phyloP scores from a whole-genome alignment of 2,797 vertebrate genomes.

The Phylloscopus collybita region DNA sequence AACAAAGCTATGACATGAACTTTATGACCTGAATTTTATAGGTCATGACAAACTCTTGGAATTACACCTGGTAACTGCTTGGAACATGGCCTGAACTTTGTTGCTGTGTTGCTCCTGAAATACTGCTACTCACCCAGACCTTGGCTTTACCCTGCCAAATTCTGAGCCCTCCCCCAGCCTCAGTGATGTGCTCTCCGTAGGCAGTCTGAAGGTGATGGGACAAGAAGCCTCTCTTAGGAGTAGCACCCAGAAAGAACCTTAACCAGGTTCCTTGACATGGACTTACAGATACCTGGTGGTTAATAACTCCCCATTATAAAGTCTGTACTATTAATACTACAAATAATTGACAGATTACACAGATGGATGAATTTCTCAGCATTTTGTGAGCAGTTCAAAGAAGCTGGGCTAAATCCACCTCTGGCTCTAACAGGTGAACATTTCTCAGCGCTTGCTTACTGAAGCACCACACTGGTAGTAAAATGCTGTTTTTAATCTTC shows the following conservation, averaged over 20 bases:
- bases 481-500: not conserved
- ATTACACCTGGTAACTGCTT: not conserved
- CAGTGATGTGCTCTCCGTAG: accelerated
- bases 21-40: not conserved
- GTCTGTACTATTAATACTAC: not conserved
- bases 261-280: not conserved
- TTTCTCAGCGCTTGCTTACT: not conserved
- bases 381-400: not conserved
- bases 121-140: not conserved
- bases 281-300: accelerated
- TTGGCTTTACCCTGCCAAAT: not conserved
- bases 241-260: not conserved
- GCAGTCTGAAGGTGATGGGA: not conserved
- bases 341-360: not conserved
- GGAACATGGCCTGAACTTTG: not conserved
- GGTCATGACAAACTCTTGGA: not conserved
- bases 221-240: accelerated
- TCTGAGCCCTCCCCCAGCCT: not conserved
- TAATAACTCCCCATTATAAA: not conserved
- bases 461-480: not conserved
- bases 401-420: not conserved
- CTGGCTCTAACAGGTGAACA: not conserved
- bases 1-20: not conserved
- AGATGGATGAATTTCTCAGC: not conserved
- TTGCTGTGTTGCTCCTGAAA: not conserved